These are phyloP conservation scores for Saturnia pavonia DNA, from an alignment of 2,888 invertebrate genomes.

Conservation along the genomic window DNA sequence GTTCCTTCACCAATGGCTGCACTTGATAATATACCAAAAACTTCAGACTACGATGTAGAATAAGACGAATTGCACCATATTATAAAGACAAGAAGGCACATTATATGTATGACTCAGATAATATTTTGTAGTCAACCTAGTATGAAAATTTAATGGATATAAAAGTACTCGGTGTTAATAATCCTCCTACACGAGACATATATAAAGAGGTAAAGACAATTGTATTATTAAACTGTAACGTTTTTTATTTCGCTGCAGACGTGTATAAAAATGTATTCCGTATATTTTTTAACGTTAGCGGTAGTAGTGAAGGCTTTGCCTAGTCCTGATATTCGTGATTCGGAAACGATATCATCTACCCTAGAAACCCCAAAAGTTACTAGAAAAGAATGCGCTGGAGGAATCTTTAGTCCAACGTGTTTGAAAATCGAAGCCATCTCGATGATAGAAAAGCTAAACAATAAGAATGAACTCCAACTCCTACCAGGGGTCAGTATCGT, in stretches of 20 bases:
- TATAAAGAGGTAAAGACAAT: conserved; percentile 68
- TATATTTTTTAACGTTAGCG: conserved; percentile 46
- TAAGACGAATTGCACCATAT: conserved; percentile 39
- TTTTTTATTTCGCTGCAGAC: conserved; percentile 59
- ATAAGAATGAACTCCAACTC: conserved; percentile 65
- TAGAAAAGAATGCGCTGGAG: conserved; percentile 66
- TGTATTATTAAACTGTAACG: conserved; percentile 69
- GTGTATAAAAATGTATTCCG: conserved; percentile 59
- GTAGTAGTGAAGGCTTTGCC: conserved; percentile 56
- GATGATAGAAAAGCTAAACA: conserved; percentile 64
- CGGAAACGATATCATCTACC: conserved; percentile 45
- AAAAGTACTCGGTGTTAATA: conserved; percentile 62
- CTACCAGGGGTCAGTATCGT: conserved; percentile 84
- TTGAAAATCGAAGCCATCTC: conserved; percentile 73
- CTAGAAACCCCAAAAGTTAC: conserved; percentile 57
- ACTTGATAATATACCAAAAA: conserved; percentile 65
- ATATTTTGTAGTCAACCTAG: conserved; percentile 68
- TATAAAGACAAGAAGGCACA: conserved; percentile 6
- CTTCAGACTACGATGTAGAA: conserved; percentile 23
- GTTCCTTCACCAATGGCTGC: conserved; percentile 61
- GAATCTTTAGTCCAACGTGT: conserved; percentile 70
- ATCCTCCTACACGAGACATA: conserved; percentile 73
- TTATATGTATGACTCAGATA: neutral
- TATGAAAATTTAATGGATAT: conserved; percentile 79
- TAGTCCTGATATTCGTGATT: conserved; percentile 52